phyloP scores from a whole-genome alignment of 2,113 vertebrate genomes.

The Trichechus manatus region DNA sequence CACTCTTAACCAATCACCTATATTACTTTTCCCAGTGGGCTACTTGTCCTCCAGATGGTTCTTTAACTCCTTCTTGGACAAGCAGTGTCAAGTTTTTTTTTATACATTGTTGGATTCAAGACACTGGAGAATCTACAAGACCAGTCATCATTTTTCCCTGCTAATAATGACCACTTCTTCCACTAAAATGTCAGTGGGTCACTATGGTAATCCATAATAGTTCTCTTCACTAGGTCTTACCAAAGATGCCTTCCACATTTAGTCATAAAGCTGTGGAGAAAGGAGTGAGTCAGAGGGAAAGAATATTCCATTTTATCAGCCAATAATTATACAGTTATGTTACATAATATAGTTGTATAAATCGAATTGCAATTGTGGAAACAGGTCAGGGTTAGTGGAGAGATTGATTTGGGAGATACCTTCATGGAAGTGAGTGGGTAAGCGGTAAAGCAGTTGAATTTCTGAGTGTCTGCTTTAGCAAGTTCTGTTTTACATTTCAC shows the following conservation, averaged over 20 bases:
- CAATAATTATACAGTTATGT: background rate
- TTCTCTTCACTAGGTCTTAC: background rate
- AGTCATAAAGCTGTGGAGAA: background rate
- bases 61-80: background rate
- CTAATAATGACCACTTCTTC: constrained; percentile 2
- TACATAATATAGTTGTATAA: background rate
- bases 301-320: background rate
- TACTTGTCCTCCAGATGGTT: background rate
- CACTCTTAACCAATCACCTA: background rate
- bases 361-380: background rate
- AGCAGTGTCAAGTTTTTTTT: background rate
- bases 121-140: background rate
- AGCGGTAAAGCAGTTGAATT: background rate
- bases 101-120: background rate
- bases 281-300: background rate
- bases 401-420: background rate
- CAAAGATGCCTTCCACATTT: background rate
- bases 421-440: background rate
- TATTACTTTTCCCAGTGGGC: background rate
- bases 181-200: background rate
- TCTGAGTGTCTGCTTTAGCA: background rate
- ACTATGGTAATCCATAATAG: background rate
- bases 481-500: background rate
- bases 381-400: background rate
- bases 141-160: background rate